Conservation (phyloP, 1,140 invertebrate genomes). For the Pteromalus puparum region DNA sequence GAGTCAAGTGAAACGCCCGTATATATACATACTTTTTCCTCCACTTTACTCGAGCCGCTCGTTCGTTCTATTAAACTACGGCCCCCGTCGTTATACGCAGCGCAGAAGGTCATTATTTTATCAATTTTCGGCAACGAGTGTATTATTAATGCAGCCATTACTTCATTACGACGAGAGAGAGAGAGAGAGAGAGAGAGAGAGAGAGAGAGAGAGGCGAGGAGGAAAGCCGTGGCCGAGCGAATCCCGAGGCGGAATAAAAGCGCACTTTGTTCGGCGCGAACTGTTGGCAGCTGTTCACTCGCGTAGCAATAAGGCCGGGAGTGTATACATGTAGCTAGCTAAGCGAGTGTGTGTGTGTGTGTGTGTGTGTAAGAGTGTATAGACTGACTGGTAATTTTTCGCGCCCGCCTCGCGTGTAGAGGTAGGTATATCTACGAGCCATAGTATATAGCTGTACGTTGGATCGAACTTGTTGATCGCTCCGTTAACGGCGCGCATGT, state of each 20-base stretch:
- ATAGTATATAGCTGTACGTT: neutral
- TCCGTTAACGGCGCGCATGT: neutral
- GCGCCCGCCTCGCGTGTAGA: neutral
- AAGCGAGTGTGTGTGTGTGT: neutral
- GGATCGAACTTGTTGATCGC: slow-evolving; percentile 5
- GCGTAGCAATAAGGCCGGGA: too few species aligned
- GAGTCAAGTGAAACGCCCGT: too few species aligned
- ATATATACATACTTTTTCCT: too few species aligned
- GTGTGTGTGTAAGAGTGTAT: too few species aligned
- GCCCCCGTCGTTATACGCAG: neutral
- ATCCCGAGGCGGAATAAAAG: neutral
- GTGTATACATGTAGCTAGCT: neutral
- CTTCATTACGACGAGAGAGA: neutral
- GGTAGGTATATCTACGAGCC: neutral
- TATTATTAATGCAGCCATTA: slow-evolving; percentile 16
- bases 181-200: too few species aligned
- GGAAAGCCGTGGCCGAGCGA: neutral
- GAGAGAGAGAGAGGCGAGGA: too few species aligned
- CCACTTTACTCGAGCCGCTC: too few species aligned
- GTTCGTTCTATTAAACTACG: too few species aligned
- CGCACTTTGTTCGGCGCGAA: too few species aligned
- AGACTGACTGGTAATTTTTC: neutral
- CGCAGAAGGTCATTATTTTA: neutral
- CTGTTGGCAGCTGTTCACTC: too few species aligned
- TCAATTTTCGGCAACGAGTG: neutral